Base-by-base conservation (phyloP, 2,888 invertebrate species). In the Camptogramma bilineatum region DNA sequence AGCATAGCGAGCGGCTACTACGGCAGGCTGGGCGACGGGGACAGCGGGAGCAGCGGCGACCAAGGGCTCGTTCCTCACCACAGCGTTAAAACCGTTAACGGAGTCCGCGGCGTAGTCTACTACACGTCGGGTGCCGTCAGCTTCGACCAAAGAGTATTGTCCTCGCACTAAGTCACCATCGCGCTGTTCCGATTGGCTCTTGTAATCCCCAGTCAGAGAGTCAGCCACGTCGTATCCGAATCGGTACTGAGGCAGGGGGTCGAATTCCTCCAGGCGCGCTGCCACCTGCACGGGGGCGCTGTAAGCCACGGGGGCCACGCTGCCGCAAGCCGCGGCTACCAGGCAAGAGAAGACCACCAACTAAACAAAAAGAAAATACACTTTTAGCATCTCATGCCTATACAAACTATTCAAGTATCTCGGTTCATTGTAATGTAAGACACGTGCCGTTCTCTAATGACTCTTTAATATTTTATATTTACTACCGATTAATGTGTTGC, bases 241-340 rank as follows among this genome's bases (percentile, higher is more conserved):
- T 66, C 83, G 81, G 83, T 95, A 95, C 78, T 94, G 94, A 0
- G 95, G 95, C 52, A 90, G 78, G 0, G 94, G 91, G 77, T 94
- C 94, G 77, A 92, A 94, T 64, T 94, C 86, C 65, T 90, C 91
- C 1, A 90, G 73, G 34, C 86, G 80, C 8, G 89, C 88, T 1
- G 86, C 84, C 3, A 85, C 82, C 13, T 44, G 56, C 79, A 57
- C 56, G 9, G 57, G 56, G 9, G 60, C 64, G 48, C n/a, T 47
- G 52, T 60, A 42, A 9, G 58, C 44, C 0, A 53, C 53, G 5
- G 63, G 53, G 48, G 87, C 83, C 56, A 81, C 86, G 75, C 91
- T 89, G 68, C 87, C 85, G 66, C 77, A 82, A 8, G 84, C 86
- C 71, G 80, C 71, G 60, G 90, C 89, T 72, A 91, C 64, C 44